phyloP scores from a whole-genome alignment of 2,888 invertebrate species.

The Drosophila ustulata region DNA sequence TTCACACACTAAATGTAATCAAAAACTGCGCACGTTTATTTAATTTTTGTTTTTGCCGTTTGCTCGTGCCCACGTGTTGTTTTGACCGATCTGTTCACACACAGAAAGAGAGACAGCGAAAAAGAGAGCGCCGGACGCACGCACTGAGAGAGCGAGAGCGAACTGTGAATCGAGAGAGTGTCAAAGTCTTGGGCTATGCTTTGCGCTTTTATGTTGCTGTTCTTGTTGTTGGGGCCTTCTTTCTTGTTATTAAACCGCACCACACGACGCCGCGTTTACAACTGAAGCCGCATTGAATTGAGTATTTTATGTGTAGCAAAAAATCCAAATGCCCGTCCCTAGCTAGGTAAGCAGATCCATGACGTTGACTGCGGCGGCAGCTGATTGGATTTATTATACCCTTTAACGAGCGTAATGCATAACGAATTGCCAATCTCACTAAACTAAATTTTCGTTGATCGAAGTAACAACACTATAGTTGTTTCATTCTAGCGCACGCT shows the following conservation, averaged over 20 bases:
- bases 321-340: conserved; percentile 37
- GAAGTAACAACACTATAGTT: background rate
- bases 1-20: conserved; percentile 20
- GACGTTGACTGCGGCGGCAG: conserved; percentile 26
- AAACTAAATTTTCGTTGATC: background rate
- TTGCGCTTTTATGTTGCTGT: conserved; percentile 29
- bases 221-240: conserved; percentile 9
- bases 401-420: conserved; percentile 9
- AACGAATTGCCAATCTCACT: background rate
- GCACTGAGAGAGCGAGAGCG: conserved; percentile 10
- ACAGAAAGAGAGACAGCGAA: conserved; percentile 9
- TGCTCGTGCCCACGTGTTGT: conserved; percentile 59
- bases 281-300: conserved; percentile 60
- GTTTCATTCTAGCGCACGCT: conserved; percentile 2
- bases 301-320: conserved; percentile 48
- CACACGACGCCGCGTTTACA: conserved; percentile 51
- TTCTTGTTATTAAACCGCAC: conserved; percentile 50
- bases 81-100: conserved; percentile 31
- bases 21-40: conserved; percentile 51
- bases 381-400: conserved; percentile 16
- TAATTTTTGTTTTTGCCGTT: conserved; percentile 21
- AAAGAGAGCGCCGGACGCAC: conserved; percentile 8
- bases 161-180: conserved; percentile 9
- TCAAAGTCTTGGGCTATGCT: conserved; percentile 13
- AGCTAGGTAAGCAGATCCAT: conserved; percentile 36